Base-by-base conservation (phyloP, 2,113 vertebrate genomes). In the Nasalis larvatus region DNA sequence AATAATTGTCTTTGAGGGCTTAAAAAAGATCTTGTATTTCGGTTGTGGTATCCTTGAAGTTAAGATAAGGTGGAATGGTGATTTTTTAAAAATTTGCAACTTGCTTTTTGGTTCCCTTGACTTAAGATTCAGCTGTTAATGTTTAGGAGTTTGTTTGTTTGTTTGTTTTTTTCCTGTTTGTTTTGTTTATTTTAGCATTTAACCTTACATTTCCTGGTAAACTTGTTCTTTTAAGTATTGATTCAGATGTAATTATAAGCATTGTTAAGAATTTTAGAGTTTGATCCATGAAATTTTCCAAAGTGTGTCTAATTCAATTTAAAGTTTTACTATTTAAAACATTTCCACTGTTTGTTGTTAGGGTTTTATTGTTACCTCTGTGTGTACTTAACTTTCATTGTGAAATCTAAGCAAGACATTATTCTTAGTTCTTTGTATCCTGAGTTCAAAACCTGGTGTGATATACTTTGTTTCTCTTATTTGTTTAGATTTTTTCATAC, bases 401-500 rank as follows among this genome's bases (percentile, higher is more conserved):
- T 93, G 60, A 89, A 71, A 76, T 91, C 35, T 52, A 87, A 66
- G 3, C 20, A 91, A 47, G 42, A 66, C 4, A 25, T 66, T 63
- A 37, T 89, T 80, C 49, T 91, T 88, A 83, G 78, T 47, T 92
- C 27, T 95, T 86, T 45, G 2, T 52, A 35, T 58, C 23, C 83
- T 84, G 14, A 37, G 49, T 69, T 97, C 58, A 69, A 76, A 93
- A 40, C 49, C 27, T 87, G 45, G 17, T 80, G 47, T 45, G 25
- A 45, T 74, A 9, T 76, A 32, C 40, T 78, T 76, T 47, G 69
- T 56, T 40, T 60, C 56, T 93, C 54, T 54, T 0, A 73, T 30
- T 78, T 77, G 76, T 0, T 78, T 1, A 86, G 84, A 89, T 95
- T 96, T 84, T 97, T 97, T 92, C 0, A 96, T 85, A 97, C 94